Evolutionary conservation across 2,888 invertebrate genomes (phyloP).

Genomic region (Heteromyza rotundicornis): DNA sequence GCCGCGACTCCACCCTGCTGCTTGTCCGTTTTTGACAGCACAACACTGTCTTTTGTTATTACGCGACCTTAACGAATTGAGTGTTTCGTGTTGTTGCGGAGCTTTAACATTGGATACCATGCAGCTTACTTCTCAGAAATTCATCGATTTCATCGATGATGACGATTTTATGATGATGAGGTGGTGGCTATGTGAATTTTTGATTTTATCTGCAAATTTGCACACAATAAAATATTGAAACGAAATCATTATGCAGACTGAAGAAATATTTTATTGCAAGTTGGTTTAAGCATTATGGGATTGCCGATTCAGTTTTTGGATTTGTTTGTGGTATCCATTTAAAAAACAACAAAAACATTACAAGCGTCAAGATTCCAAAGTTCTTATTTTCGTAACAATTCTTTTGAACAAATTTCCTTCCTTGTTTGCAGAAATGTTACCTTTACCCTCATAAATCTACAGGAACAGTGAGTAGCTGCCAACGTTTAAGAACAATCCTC

Average conservation of each 20-base stretch:
- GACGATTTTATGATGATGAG: not conserved
- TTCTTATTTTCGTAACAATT: too few species aligned
- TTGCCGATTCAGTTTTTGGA: too few species aligned
- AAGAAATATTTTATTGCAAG: not conserved
- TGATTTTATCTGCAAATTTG: slow-evolving; percentile 15
- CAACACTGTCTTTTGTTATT: slow-evolving; percentile 20
- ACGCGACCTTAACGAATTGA: slow-evolving; percentile 10
- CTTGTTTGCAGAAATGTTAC: not conserved
- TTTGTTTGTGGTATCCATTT: too few species aligned
- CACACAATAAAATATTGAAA: slow-evolving; percentile 22
- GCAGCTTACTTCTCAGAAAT: slow-evolving; percentile 1
- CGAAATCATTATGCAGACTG: slow-evolving; percentile 13
- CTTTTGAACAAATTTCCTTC: too few species aligned
- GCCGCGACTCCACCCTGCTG: not conserved
- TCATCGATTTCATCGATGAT: not conserved
- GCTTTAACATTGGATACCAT: not conserved
- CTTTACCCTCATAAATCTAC: slow-evolving; percentile 35
- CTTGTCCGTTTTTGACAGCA: slow-evolving; percentile 9
- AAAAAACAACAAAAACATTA: too few species aligned
- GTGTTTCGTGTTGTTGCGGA: not conserved
- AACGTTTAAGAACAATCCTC: slow-evolving; percentile 45
- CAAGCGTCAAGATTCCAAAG: too few species aligned
- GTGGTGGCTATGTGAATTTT: slow-evolving; percentile 10
- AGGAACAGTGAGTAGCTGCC: slow-evolving; percentile 43
- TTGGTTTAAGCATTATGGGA: too few species aligned